Percentiles rank a stretch among this genome's conserved stretches.
These are phyloP conservation scores for Drosophila sulfurigaster DNA, from an alignment of 1,140 invertebrate species.

Conservation along the genomic window DNA sequence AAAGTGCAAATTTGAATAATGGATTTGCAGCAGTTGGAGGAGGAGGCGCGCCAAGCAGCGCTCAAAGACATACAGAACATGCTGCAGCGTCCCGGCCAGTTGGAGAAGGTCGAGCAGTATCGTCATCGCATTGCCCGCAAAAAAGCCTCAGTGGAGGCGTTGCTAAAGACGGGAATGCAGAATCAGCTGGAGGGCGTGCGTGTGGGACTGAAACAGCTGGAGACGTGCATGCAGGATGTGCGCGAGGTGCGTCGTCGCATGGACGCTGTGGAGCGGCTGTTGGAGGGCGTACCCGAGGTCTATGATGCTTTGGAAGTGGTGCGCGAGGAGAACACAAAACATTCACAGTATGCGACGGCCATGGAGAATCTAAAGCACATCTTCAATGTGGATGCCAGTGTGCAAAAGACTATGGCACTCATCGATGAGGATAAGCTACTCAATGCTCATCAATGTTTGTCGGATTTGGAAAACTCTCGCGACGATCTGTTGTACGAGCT, in stretches of 20 bases:
- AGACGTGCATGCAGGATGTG: slow-evolving; percentile 93
- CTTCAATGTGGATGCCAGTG: slow-evolving; percentile 98
- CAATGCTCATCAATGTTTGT: slow-evolving; percentile 97
- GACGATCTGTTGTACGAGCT: slow-evolving; percentile 98
- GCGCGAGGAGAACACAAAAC: slow-evolving; percentile 95
- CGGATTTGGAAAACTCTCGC: slow-evolving; percentile 97
- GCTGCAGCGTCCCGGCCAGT: slow-evolving; percentile 96
- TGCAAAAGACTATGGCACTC: slow-evolving; percentile 96
- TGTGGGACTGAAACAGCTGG: slow-evolving; percentile 96
- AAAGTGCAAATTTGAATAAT: slow-evolving; percentile 81
- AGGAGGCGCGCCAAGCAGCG: slow-evolving; percentile 93
- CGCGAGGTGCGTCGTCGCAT: slow-evolving; percentile 90
- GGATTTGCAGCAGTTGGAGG: slow-evolving; percentile 93
- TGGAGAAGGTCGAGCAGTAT: slow-evolving; percentile 92
- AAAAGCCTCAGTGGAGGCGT: slow-evolving; percentile 97
- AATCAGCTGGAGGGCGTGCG: slow-evolving; percentile 98
- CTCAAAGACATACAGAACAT: slow-evolving; percentile 96
- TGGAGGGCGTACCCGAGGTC: slow-evolving; percentile 89
- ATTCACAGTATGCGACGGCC: slow-evolving; percentile 98
- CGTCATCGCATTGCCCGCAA: slow-evolving; percentile 89
- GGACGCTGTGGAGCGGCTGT: slow-evolving; percentile 88
- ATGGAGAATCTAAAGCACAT: slow-evolving; percentile 99
- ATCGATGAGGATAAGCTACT: slow-evolving; percentile 98
- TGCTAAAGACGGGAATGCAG: slow-evolving; percentile 99
- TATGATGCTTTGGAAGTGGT: slow-evolving; percentile 93